Conservation (phyloP, 1,140 invertebrate species). For the Brachystomella parvula region DNA sequence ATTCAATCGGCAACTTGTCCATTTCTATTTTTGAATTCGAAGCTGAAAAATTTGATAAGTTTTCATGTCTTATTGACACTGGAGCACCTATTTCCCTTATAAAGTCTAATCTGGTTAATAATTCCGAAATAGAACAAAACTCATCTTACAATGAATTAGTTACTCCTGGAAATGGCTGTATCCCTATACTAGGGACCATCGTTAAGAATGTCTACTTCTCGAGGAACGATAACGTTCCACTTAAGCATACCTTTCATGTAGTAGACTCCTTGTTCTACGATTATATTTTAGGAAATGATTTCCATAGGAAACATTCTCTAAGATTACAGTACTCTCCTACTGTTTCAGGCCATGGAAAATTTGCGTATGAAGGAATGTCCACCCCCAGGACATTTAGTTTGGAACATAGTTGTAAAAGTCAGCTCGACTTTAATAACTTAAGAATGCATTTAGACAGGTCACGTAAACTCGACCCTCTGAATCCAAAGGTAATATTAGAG, state of each 20-base stretch:
- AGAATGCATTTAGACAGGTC: not conserved
- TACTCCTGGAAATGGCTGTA: not conserved
- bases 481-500: not conserved
- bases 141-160: not conserved
- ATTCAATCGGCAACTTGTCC: not conserved
- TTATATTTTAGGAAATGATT: not conserved
- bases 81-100: not conserved
- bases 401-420: not conserved
- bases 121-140: not conserved
- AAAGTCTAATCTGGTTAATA: not conserved
- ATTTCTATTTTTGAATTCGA: not conserved
- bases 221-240: not conserved
- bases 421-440: not conserved
- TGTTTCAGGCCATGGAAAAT: not conserved
- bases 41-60: not conserved
- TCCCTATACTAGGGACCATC: not conserved
- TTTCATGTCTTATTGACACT: not conserved
- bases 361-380: not conserved
- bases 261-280: not conserved
- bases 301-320: not conserved
- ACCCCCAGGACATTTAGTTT: not conserved
- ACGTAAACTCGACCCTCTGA: not conserved
- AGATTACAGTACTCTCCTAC: not conserved
- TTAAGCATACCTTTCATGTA: not conserved
- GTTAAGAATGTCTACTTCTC: not conserved